A percentile compares a stretch with the other conserved stretches of the same genome.
Conservation (phyloP, 2,888 invertebrate genomes). For the Ypsolopha sequella region DNA sequence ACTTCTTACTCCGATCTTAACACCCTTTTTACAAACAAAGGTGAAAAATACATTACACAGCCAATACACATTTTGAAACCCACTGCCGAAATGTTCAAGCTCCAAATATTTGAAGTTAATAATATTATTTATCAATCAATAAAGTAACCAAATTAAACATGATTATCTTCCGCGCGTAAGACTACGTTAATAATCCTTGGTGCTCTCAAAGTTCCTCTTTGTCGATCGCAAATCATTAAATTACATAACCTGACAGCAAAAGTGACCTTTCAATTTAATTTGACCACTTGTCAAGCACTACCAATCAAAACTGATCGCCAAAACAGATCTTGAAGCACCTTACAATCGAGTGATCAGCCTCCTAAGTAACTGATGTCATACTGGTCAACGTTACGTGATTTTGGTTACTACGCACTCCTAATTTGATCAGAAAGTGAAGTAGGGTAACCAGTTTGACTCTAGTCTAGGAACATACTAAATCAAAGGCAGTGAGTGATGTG, state of each 20-base stretch:
- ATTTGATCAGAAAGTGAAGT: constrained; percentile 2
- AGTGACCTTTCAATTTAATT: no score
- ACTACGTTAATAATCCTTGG: no score
- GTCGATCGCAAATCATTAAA: no score
- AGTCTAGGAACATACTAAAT: background rate
- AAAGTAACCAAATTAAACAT: constrained; percentile 8
- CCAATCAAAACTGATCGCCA: no score
- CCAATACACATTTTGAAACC: constrained; percentile 46
- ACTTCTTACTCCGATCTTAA: constrained; percentile 31
- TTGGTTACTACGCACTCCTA: background rate
- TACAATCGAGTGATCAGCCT: background rate
- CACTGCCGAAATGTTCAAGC: constrained; percentile 42
- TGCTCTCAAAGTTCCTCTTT: no score
- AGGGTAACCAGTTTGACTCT: constrained; percentile 5
- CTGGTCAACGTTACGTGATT: background rate
- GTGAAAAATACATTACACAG: constrained; percentile 51
- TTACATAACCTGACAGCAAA: no score
- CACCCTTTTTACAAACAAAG: constrained; percentile 35
- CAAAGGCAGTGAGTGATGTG: constrained; percentile 3
- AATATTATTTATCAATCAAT: constrained; percentile 6
- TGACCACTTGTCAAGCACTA: no score
- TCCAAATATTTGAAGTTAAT: background rate
- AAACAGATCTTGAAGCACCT: no score
- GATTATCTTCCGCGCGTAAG: constrained; percentile 8
- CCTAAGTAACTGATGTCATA: background rate